Evolutionary conservation across 2,113 vertebrate genomes (phyloP).

Genomic region (Stercorarius parasiticus): DNA sequence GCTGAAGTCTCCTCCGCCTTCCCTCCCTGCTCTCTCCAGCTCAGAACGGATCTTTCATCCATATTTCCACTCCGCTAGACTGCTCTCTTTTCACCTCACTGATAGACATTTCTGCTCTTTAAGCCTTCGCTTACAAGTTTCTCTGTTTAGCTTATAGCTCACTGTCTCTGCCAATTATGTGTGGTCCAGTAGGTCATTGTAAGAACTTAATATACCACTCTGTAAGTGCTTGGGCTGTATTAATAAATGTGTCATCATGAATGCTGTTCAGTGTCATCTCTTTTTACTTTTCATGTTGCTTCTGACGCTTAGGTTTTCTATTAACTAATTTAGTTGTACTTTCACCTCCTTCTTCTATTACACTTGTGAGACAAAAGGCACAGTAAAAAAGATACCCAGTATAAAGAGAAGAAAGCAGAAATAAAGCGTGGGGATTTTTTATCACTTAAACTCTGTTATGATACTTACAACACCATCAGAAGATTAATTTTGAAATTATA

Average conservation of each 20-base stretch:
- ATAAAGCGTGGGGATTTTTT: not conserved
- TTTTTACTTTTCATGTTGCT: not conserved
- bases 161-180: not conserved
- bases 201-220: not conserved
- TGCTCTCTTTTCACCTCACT: not conserved
- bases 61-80: not conserved
- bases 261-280: not conserved
- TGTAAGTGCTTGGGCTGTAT: not conserved
- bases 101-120: not conserved
- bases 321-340: not conserved
- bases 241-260: not conserved
- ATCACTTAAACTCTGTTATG: not conserved
- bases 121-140: not conserved
- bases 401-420: not conserved
- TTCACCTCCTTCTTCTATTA: not conserved
- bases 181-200: not conserved
- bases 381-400: not conserved
- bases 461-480: not conserved
- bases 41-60: not conserved
- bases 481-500: slow-evolving; percentile 45
- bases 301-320: not conserved
- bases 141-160: not conserved
- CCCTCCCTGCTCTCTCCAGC: not conserved
- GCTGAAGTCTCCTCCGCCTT: not conserved
- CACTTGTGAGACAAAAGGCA: not conserved